Percentiles rank a stretch among this genome's conserved stretches.
Evolutionary conservation across 2,888 invertebrate species (phyloP).

Genomic region (Protonemura montana): DNA sequence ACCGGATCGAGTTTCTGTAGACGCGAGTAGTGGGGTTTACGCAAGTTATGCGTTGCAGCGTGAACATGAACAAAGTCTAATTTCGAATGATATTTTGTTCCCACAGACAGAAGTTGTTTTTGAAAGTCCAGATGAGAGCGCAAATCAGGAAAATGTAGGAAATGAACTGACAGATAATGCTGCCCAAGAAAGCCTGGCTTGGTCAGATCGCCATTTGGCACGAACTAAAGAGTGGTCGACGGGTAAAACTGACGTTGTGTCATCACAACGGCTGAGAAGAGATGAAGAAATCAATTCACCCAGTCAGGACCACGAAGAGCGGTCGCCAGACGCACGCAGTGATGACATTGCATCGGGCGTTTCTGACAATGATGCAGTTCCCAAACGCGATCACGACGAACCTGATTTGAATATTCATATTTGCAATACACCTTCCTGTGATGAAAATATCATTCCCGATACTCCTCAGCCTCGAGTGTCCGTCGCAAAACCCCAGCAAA

Average conservation of each 20-base stretch:
- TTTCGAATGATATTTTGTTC: neutral
- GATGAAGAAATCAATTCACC: neutral
- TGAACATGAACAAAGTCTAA: neutral
- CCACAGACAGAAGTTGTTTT: neutral
- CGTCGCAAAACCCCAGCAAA: neutral
- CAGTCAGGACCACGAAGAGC: no score
- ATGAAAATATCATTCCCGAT: neutral
- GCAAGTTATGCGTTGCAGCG: neutral
- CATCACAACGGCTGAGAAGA: neutral
- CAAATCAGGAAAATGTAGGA: neutral
- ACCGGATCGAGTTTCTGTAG: neutral
- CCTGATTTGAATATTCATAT: neutral
- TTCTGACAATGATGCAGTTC: no score
- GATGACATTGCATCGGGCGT: neutral
- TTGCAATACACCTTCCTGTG: neutral
- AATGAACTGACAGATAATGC: neutral
- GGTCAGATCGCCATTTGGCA: neutral
- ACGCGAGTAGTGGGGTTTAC: neutral
- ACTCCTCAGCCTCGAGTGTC: neutral
- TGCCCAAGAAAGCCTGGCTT: neutral
- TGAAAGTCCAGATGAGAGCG: neutral
- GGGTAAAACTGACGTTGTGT: neutral
- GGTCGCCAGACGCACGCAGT: neutral
- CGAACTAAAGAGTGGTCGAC: neutral
- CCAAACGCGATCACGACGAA: neutral